These are phyloP conservation scores for Hyaena hyaena DNA, from an alignment of 2,113 vertebrate genomes.

Conservation along the genomic window DNA sequence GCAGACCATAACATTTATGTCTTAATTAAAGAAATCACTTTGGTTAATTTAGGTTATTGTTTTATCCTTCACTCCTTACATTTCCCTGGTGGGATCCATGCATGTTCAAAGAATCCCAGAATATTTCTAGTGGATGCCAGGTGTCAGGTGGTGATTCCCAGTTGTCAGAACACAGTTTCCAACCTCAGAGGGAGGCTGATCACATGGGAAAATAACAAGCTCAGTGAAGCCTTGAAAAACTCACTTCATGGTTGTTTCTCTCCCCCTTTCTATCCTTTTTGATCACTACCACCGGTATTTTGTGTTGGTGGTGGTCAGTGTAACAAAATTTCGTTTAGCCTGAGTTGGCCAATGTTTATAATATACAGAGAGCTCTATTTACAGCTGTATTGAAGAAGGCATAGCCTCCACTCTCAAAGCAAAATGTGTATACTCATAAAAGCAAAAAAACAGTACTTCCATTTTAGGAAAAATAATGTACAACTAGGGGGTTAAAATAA, in stretches of 20 bases:
- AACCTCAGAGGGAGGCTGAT: not conserved
- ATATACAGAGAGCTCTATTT: not conserved
- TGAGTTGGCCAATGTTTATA: not conserved
- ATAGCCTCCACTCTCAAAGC: not conserved
- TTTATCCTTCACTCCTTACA: not conserved
- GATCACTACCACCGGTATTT: not conserved
- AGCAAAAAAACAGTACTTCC: not conserved
- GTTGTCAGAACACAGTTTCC: not conserved
- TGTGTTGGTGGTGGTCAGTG: not conserved
- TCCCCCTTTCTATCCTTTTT: not conserved
- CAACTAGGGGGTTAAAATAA: not conserved
- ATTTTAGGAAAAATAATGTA: not conserved
- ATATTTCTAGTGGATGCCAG: not conserved
- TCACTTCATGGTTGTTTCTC: not conserved
- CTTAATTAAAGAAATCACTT: constrained; percentile 54
- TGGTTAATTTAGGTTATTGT: constrained; percentile 39
- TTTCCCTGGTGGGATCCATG: not conserved
- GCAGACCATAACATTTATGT: constrained; percentile 46
- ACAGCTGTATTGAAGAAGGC: not conserved
- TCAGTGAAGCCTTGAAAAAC: not conserved
- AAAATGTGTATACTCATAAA: not conserved
- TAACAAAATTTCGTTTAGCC: not conserved
- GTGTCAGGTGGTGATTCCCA: not conserved
- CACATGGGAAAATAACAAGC: not conserved
- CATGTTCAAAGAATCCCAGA: not conserved